Evolutionary conservation across 2,888 invertebrate genomes (phyloP), one percentile per base, ranked within the genome.

Genomic region (Argyresthia albistria): DNA sequence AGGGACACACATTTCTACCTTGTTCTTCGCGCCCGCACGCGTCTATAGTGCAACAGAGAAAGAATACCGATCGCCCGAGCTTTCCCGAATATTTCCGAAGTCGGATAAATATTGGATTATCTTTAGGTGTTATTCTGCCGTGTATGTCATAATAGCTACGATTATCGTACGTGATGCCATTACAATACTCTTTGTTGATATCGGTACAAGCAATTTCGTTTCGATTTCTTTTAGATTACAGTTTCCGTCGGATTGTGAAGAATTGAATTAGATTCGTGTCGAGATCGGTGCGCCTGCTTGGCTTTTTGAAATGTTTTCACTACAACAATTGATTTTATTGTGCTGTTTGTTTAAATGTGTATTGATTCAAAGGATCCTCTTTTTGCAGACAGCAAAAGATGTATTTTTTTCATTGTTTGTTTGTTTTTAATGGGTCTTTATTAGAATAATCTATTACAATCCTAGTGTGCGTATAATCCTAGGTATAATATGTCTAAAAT

Each of bases 101-200:
- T 50, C 51, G 35, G 43, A 52, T 52, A 52, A 46, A 46, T 52
- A 52, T 51, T 52, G 52, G 46, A 52, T 52, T 46, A 46, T 52
- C 37, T 42, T 84, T 77, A 81, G 81, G 80, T 77, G 82, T 80
- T 81, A 82, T 84, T 81, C 81, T 74, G 64, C 65, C 70, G 69
- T 73, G 80, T 80, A 80, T 84, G 86, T 86, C 84, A 86, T 86
- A 87, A 87, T 86, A 80, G 74, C 79, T 59, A 67, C 77, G 82
- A 82, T 87, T 84, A 82, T 79, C 66, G 74, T 84, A 87, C 86
- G 87, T 87, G 87, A 86, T 84, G 79, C 77, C 70, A 87, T 87
- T 86, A 86, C 81, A 80, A 84, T 81, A 69, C 64, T 62, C 65
- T 64, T 75, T 79, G 70, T 76, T 45, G 45, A 35, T 11, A 36